Evolutionary conservation across 1,140 invertebrate species (phyloP).

Genomic region (Penaeus japonicus): DNA sequence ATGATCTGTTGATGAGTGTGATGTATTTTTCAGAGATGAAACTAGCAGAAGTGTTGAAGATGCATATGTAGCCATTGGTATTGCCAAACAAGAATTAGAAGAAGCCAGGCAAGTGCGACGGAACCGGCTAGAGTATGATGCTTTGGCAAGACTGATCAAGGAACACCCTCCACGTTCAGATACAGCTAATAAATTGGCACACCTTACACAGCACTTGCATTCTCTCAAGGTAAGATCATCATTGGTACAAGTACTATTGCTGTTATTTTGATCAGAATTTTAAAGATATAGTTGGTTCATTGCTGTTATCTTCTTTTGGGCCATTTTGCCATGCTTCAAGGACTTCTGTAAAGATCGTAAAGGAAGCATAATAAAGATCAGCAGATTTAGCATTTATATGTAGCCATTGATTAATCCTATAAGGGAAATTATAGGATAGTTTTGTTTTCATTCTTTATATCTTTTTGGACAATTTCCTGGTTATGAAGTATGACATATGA

Average conservation of each 20-base stretch:
- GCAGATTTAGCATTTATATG: no score
- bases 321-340: no score
- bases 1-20: no score
- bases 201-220: slow-evolving; percentile 78
- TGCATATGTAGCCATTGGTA: slow-evolving; percentile 54
- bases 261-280: neutral
- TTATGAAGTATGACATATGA: no score
- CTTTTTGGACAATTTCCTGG: no score
- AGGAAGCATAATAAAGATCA: no score
- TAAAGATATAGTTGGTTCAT: neutral
- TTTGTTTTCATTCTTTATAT: no score
- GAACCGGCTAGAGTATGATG: slow-evolving; percentile 92
- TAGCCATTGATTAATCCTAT: no score
- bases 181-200: slow-evolving; percentile 78
- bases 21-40: slow-evolving; percentile 33
- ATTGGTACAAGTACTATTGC: neutral
- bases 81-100: slow-evolving; percentile 64
- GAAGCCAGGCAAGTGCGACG: slow-evolving; percentile 71
- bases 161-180: slow-evolving; percentile 88
- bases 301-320: no score
- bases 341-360: no score
- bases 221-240: slow-evolving; percentile 68
- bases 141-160: slow-evolving; percentile 87
- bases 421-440: no score
- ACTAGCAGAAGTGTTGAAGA: slow-evolving; percentile 55